Percentiles rank a stretch among this genome's conserved stretches.
phyloP scores from a whole-genome alignment of 2,113 vertebrate genomes.

The Jaculus jaculus region DNA sequence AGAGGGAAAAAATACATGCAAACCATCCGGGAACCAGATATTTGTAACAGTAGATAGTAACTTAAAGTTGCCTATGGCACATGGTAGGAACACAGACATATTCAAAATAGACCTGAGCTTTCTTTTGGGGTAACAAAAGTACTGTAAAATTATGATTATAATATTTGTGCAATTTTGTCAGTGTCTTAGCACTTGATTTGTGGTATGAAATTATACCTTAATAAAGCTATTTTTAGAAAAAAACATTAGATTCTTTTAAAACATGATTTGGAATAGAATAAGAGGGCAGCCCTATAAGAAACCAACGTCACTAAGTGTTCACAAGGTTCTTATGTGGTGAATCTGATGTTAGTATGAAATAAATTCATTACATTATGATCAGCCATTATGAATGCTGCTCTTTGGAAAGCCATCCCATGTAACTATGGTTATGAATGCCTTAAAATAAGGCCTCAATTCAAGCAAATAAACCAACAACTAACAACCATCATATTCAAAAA shows the following conservation, averaged over 20 bases:
- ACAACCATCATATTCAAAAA: not conserved
- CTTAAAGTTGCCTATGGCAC: not conserved
- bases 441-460: slow-evolving; percentile 15
- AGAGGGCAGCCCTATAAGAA: not conserved
- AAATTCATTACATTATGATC: not conserved
- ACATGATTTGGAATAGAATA: not conserved
- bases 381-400: not conserved
- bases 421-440: not conserved
- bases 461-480: slow-evolving; percentile 8
- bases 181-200: not conserved
- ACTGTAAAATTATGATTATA: slow-evolving; percentile 30
- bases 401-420: not conserved
- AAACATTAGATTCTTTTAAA: not conserved
- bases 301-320: not conserved
- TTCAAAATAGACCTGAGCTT: not conserved
- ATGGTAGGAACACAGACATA: not conserved
- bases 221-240: slow-evolving; percentile 12
- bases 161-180: not conserved
- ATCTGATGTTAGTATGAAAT: slow-evolving; percentile 26
- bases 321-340: not conserved
- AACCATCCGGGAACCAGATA: slow-evolving; percentile 1
- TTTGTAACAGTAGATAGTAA: not conserved
- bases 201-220: slow-evolving; percentile 5
- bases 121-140: slow-evolving; percentile 11
- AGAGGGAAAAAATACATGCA: not conserved